These are phyloP conservation scores for Nemopilema nomurai DNA, from an alignment of 30 jellyfish, hydroid and myxozoan species.

Conservation along the genomic window DNA sequence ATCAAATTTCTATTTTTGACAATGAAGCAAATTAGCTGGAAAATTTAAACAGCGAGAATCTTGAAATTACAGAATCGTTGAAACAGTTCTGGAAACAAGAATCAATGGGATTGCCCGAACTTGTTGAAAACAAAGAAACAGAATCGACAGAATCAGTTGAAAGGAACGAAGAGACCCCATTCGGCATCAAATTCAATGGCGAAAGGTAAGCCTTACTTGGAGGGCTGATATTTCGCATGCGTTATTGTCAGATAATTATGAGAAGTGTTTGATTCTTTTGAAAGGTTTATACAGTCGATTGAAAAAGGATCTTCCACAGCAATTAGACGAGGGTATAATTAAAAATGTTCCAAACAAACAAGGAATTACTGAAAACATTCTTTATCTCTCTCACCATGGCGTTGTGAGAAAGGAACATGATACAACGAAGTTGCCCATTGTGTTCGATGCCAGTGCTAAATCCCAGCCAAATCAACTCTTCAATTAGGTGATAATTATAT, in stretches of 20 bases:
- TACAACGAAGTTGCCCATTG: conserved; percentile 43
- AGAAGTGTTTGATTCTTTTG: neutral
- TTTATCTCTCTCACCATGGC: conserved; percentile 6
- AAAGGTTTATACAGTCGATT: conserved; percentile 1
- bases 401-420: conserved; percentile 32
- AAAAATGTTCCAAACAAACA: conserved; percentile 11
- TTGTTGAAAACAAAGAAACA: neutral
- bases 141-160: neutral
- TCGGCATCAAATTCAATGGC: conserved; percentile 31
- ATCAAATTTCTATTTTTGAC: conserved; percentile 14
- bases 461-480: neutral
- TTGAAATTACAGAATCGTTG: conserved; percentile 47
- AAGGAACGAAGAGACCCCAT: conserved; percentile 3
- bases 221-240: conserved; percentile 19
- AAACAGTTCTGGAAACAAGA: conserved; percentile 52
- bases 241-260: conserved; percentile 33
- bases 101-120: conserved; percentile 23
- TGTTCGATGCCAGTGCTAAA: conserved; percentile 43
- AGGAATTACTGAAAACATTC: neutral
- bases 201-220: conserved; percentile 62
- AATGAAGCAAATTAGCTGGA: conserved; percentile 20
- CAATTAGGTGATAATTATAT: conserved; percentile 1
- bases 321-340: neutral
- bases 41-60: conserved; percentile 14
- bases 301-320: conserved; percentile 7